Evolutionary conservation across 2,888 invertebrate genomes (phyloP).

Genomic region (Drosophila engyochracea): DNA sequence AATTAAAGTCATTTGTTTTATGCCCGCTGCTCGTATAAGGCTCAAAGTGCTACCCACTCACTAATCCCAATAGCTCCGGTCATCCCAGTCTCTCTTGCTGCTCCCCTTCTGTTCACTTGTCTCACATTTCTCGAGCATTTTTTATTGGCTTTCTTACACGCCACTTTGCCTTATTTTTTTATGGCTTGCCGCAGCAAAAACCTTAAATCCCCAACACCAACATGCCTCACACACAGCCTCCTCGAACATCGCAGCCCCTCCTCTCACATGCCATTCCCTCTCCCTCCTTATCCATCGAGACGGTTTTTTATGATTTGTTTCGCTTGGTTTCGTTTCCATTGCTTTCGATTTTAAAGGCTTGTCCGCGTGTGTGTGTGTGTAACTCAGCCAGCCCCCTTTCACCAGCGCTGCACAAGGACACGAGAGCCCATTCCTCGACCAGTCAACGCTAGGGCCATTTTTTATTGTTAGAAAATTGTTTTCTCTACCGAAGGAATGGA

Average conservation of each 20-base stretch:
- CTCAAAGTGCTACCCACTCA: slow-evolving; percentile 38
- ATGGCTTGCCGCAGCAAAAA: slow-evolving; percentile 66
- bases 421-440: slow-evolving; percentile 10
- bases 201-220: slow-evolving; percentile 54
- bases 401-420: background rate
- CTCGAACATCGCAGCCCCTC: background rate
- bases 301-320: slow-evolving; percentile 73
- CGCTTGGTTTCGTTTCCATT: slow-evolving; percentile 61
- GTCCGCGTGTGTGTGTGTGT: slow-evolving; percentile 19
- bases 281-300: slow-evolving; percentile 1
- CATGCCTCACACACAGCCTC: slow-evolving; percentile 4
- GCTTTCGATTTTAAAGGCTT: slow-evolving; percentile 68
- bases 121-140: slow-evolving; percentile 54
- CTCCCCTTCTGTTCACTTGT: slow-evolving; percentile 44
- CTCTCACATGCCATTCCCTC: background rate
- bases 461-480: slow-evolving; percentile 79
- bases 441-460: slow-evolving; percentile 62
- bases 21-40: slow-evolving; percentile 22
- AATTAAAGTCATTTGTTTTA: slow-evolving; percentile 45
- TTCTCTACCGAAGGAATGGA: slow-evolving; percentile 46
- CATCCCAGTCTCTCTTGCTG: slow-evolving; percentile 8
- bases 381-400: background rate
- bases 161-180: slow-evolving; percentile 63
- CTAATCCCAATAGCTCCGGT: slow-evolving; percentile 54
- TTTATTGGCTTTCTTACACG: slow-evolving; percentile 71